phyloP scores from a whole-genome alignment of 2,113 vertebrate species.

The Monopterus albus region DNA sequence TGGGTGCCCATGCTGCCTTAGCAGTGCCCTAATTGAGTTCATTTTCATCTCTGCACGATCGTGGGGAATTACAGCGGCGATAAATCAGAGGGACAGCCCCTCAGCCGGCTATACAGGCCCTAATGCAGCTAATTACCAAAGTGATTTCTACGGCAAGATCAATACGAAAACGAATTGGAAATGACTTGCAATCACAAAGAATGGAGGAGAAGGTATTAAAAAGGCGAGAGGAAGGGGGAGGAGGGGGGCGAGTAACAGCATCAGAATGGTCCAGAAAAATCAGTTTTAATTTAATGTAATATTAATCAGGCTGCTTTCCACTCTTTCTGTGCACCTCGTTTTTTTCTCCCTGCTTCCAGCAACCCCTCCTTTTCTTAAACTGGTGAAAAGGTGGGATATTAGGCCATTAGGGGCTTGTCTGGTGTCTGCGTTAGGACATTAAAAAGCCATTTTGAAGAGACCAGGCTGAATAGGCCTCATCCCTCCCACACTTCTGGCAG shows the following conservation, averaged over 20 bases:
- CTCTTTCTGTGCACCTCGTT: conserved; percentile 71
- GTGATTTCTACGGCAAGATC: conserved; percentile 99
- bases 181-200: conserved; percentile 99
- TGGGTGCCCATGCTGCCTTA: conserved; percentile 96
- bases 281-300: conserved; percentile 99
- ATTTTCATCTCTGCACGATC: conserved; percentile 99
- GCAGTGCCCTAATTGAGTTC: conserved; percentile 99
- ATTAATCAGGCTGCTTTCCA: conserved; percentile 99
- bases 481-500: conserved; percentile 99
- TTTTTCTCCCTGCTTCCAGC: conserved; percentile 74
- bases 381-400: conserved; percentile 87
- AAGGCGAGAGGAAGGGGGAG: conserved; percentile 79
- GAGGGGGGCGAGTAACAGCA: conserved; percentile 79
- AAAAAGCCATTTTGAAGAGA: conserved; percentile 99
- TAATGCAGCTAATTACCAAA: conserved; percentile 99
- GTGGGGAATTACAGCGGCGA: conserved; percentile 99
- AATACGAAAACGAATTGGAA: conserved; percentile 99
- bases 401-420: conserved; percentile 87
- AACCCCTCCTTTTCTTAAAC: conserved; percentile 78
- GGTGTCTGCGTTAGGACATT: conserved; percentile 92
- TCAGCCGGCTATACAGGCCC: conserved; percentile 97
- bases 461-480: conserved; percentile 95
- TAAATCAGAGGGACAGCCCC: conserved; percentile 99
- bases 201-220: conserved; percentile 88
- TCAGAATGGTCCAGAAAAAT: conserved; percentile 96